Conservation (phyloP, 2,888 invertebrate genomes). For the Asteroscopus sphinx region DNA sequence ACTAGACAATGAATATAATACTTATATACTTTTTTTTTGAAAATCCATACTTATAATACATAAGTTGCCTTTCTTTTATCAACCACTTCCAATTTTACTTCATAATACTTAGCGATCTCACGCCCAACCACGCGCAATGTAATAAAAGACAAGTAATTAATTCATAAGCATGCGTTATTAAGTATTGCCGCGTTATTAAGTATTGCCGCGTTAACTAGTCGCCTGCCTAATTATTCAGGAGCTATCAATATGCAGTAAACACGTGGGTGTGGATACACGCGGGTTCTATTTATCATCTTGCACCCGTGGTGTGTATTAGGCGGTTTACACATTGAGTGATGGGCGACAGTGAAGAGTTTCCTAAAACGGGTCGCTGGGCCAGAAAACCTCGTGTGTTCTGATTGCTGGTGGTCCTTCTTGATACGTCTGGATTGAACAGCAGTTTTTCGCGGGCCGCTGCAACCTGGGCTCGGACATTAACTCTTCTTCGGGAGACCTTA, state of each 20-base stretch:
- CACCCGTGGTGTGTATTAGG: constrained; percentile 38
- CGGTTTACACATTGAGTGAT: constrained; percentile 24
- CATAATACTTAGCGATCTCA: constrained; percentile 2
- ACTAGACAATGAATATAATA: too few relatives aligned
- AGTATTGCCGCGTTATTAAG: constrained; percentile 46
- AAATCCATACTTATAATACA: too few relatives aligned
- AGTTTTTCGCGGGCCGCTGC: too few relatives aligned
- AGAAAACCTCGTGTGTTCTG: too few relatives aligned
- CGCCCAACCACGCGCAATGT: constrained; percentile 17
- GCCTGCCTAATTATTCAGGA: constrained; percentile 59
- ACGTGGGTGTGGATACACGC: constrained; percentile 38
- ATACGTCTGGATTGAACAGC: too few relatives aligned
- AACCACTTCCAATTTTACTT: constrained; percentile 9
- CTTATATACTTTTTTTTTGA: too few relatives aligned
- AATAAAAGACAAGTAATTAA: constrained; percentile 32
- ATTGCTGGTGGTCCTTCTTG: too few relatives aligned
- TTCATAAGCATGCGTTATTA: constrained; percentile 43
- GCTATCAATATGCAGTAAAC: constrained; percentile 67
- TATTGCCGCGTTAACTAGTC: constrained; percentile 44
- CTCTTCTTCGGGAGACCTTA: too few relatives aligned
- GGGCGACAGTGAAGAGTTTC: neutral
- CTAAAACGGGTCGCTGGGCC: neutral
- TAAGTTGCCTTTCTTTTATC: too few relatives aligned
- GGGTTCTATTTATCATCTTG: constrained; percentile 55
- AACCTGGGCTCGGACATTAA: too few relatives aligned